Percentiles rank a stretch among this genome's conserved stretches.
Conservation (phyloP, 2,888 invertebrate genomes). For the Ophion ventricosus region DNA sequence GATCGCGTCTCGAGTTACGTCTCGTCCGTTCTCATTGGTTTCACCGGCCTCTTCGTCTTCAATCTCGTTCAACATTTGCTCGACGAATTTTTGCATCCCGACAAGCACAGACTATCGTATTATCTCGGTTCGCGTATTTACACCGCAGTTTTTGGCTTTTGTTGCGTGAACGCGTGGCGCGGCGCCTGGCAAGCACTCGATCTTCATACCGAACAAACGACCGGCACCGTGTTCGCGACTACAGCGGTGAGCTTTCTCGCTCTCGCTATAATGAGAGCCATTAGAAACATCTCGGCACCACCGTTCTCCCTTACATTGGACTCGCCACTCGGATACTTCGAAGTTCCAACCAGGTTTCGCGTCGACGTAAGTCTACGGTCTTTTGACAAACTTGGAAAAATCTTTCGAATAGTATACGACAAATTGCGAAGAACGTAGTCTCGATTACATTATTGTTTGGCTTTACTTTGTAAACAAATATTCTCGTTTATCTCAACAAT, state of each 20-base stretch:
- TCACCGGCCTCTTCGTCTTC: slow-evolving; percentile 88
- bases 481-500: too few species aligned
- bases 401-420: too few species aligned
- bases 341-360: slow-evolving; percentile 93
- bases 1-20: slow-evolving; percentile 86
- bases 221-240: slow-evolving; percentile 86
- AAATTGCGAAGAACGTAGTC: too few species aligned
- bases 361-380: slow-evolving; percentile 87
- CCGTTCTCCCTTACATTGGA: slow-evolving; percentile 92
- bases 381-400: too few species aligned
- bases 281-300: slow-evolving; percentile 92
- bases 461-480: too few species aligned
- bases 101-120: slow-evolving; percentile 88
- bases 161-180: slow-evolving; percentile 95
- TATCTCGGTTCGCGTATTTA: slow-evolving; percentile 90
- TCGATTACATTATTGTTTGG: too few species aligned
- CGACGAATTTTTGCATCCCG: slow-evolving; percentile 87
- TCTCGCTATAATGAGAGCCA: slow-evolving; percentile 88
- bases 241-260: slow-evolving; percentile 88
- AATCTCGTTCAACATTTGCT: slow-evolving; percentile 86
- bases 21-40: slow-evolving; percentile 89
- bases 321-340: slow-evolving; percentile 91
- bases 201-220: slow-evolving; percentile 86
- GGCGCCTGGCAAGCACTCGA: slow-evolving; percentile 93
- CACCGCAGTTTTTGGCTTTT: slow-evolving; percentile 90